Evolutionary conservation across 2,797 vertebrate species (phyloP), one percentile per base, ranked within the genome.

Genomic region (Pseudotriccus pelzelni): DNA sequence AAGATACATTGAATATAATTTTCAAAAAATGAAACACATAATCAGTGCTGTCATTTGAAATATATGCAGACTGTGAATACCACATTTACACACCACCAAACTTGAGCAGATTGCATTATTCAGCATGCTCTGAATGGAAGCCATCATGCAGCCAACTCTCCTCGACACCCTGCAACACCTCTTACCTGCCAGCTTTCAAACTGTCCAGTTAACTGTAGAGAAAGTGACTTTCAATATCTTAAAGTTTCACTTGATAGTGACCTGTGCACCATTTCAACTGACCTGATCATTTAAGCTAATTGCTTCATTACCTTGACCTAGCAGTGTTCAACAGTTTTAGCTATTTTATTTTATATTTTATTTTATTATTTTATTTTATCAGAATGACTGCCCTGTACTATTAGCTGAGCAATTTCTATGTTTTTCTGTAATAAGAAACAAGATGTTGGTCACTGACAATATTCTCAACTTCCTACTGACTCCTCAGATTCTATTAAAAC

Each of bases 81-180:
- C 28, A 52, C 16, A 62, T 83, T 79, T 77, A 74, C 28, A 63
- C 27, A 52, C 16, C 49, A 78, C 14, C 19, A 27, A 66, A 79
- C 36, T 82, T 59, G 15, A 64, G 24, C 1, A 6, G 37, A 46
- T 46, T 67, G 6, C 30, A 43, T 82, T 84, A 59, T 49, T 84
- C 41, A 74, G 11, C 13, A 41, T 0, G 0, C 0, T 2, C 46
- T 36, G 34, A 22, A 53, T 23, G 14, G 36, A 59, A 87, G 60
- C 17, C 1, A 1, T 56, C 43, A 75, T 66, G 16, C 60, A 67
- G 27, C 7, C 50, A 79, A 4, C 7, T 67, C 32, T 89, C 44
- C 62, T 69, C 74, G 36, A 67, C 24, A 41, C 4, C 17, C 44
- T 68, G 37, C 19, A 87, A 63, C 3, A 76, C 37, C 8, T 37